Base-by-base conservation (phyloP, 53 echinoderm and acorn worm species). In the Holothuria scabra region DNA sequence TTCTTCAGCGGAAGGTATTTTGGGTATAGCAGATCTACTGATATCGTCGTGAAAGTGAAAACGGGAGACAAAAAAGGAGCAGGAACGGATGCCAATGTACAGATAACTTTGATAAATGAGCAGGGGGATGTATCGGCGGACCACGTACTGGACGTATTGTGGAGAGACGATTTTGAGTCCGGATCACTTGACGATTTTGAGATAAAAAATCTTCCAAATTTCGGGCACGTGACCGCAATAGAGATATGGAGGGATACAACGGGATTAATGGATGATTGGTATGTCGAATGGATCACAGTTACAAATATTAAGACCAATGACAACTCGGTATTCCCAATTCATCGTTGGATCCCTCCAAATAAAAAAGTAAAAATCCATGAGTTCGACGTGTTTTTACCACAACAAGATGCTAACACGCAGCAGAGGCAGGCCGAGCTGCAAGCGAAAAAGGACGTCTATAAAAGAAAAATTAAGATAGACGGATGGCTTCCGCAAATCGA, bases 31-130 rank as follows among this genome's bases (percentile, higher is more conserved):
- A 12, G 19, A 37, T 5, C 8, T 20, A 76, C 76, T 21, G 56
- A 76, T 22, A 76, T 52, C 56, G 81, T 80, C 5, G 81, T 80
- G 16, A 80, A 62, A 10, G 93, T 95, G 46, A 93, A 87, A 65
- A 95, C 95, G 1, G 95, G 95, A 25, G 91, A 95, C 80, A 80
- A 86, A 34, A 93, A 95, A 83, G 91, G 95, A 20, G 89, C 93
- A 0, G 92, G 92, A 5, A 95, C 93, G 3, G 82, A 95, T 65
- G 89, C 93, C 19, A 89, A 95, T 59, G 92, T 95, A 56, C 76
- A 56, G 78, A 84, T 91, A 23, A 83, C 85, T 9, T 80, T 95
- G 11, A 48, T 66, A 59, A 91, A 91, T 35, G 67, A 76, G 2
- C 57, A 76, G 4, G 86, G 86, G 10, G 56, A 48, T 28, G 65